Evolutionary conservation across 2,888 invertebrate species (phyloP).

Genomic region (Ctenicera cuprea): DNA sequence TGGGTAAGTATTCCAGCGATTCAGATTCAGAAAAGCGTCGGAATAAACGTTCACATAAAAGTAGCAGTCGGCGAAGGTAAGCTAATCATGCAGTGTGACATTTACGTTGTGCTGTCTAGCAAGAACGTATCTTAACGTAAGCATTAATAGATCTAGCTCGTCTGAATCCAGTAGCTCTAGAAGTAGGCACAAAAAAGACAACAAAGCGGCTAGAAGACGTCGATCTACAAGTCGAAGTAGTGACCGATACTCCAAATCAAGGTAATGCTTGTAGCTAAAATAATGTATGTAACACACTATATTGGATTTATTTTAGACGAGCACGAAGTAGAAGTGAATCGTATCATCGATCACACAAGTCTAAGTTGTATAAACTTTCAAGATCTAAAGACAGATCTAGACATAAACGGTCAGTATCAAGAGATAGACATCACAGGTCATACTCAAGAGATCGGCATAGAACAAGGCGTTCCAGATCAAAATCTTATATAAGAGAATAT

Average conservation of each 20-base stretch:
- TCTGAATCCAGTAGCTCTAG: slow-evolving; percentile 65
- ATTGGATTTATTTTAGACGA: slow-evolving; percentile 21
- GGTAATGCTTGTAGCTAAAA: slow-evolving; percentile 53
- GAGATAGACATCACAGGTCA: slow-evolving; percentile 58
- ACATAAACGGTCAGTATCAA: slow-evolving; percentile 49
- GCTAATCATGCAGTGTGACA: slow-evolving; percentile 53
- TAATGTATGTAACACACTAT: not conserved
- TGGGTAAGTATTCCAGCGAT: slow-evolving; percentile 73
- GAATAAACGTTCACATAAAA: slow-evolving; percentile 68
- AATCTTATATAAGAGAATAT: slow-evolving; percentile 68
- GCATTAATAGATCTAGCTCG: slow-evolving; percentile 66
- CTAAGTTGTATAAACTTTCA: slow-evolving; percentile 60
- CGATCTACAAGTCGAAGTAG: slow-evolving; percentile 64
- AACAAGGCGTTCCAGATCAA: slow-evolving; percentile 66
- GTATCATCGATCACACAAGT: slow-evolving; percentile 61
- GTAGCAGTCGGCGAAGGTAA: slow-evolving; percentile 69
- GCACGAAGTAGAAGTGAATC: slow-evolving; percentile 62
- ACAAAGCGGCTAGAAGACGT: slow-evolving; percentile 54
- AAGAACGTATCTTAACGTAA: slow-evolving; percentile 46
- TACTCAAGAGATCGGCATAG: slow-evolving; percentile 56
- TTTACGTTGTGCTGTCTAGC: slow-evolving; percentile 36
- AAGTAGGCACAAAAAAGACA: slow-evolving; percentile 55
- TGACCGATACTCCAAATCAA: slow-evolving; percentile 65
- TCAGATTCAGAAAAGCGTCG: slow-evolving; percentile 69
- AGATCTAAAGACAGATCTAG: slow-evolving; percentile 57